Evolutionary conservation across 2,797 vertebrate genomes (phyloP).

Genomic region (Acipenser ruthenus): DNA sequence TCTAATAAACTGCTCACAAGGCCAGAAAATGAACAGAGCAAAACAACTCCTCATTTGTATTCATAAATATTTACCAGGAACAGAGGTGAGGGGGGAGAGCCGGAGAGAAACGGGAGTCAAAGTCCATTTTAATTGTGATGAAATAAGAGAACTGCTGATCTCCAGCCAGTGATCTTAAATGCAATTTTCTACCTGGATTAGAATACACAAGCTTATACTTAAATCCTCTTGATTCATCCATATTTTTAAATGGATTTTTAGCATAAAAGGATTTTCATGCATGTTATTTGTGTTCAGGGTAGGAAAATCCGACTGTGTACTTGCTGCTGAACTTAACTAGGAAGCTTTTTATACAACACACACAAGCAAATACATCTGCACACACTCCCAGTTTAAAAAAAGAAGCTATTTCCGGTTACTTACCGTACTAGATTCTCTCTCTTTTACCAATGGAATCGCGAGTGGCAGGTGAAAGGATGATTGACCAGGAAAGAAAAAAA

Average conservation of each 20-base stretch:
- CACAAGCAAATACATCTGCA: no score
- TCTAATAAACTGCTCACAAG: slow-evolving; percentile 55
- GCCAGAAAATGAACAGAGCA: slow-evolving; percentile 33
- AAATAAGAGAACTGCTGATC: slow-evolving; percentile 66
- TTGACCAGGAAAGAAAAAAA: no score
- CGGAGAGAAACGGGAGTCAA: slow-evolving; percentile 41
- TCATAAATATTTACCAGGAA: slow-evolving; percentile 57
- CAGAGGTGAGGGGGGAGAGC: neutral
- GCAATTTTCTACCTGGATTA: slow-evolving; percentile 65
- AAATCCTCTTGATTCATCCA: slow-evolving; percentile 28
- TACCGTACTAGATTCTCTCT: slow-evolving; percentile 88
- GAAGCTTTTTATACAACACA: no score
- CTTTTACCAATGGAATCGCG: slow-evolving; percentile 55
- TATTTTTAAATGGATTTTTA: slow-evolving; percentile 26
- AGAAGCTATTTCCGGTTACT: slow-evolving; percentile 22
- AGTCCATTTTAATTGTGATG: slow-evolving; percentile 72
- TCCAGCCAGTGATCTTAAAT: slow-evolving; percentile 42
- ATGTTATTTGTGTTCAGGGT: no score
- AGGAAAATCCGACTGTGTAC: no score
- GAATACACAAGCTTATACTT: slow-evolving; percentile 49
- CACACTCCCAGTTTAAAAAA: no score
- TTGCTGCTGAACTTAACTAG: no score
- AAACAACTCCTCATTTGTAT: slow-evolving; percentile 47
- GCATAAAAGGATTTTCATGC: no score
- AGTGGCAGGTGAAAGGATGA: slow-evolving; percentile 21